Percentiles rank a stretch among this genome's conserved stretches.
Evolutionary conservation across 2,888 invertebrate species (phyloP).

Genomic region (Acronicta alni): DNA sequence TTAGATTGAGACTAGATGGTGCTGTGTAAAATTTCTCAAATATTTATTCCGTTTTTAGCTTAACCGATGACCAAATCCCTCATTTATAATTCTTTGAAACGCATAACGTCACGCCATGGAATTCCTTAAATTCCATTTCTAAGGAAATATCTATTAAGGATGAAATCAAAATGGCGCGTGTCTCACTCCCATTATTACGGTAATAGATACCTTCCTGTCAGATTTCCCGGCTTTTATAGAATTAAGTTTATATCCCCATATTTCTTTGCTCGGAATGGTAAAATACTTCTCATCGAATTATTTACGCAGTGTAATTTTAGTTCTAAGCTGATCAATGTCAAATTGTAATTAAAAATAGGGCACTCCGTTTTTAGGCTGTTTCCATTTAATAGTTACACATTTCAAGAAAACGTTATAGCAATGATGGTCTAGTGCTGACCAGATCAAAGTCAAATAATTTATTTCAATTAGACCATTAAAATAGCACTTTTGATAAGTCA

Average conservation of each 20-base stretch:
- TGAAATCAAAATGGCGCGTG: constrained; percentile 48
- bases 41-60: too few species aligned
- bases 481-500: too few species aligned
- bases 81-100: too few species aligned
- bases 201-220: constrained; percentile 41
- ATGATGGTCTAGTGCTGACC: too few species aligned
- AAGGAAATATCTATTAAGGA: constrained; percentile 24
- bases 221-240: constrained; percentile 27
- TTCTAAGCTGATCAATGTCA: constrained; percentile 19
- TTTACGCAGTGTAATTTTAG: constrained; percentile 36
- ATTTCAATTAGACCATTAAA: too few species aligned
- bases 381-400: constrained; percentile 2
- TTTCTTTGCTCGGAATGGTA: constrained; percentile 33
- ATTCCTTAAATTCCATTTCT: not conserved
- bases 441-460: too few species aligned
- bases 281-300: constrained; percentile 42
- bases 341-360: constrained; percentile 8
- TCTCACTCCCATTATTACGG: constrained; percentile 33
- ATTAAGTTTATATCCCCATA: constrained; percentile 49
- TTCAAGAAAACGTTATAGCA: not conserved
- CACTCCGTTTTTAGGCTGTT: constrained; percentile 8
- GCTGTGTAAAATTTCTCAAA: too few species aligned
- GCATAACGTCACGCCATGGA: too few species aligned
- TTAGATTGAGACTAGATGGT: too few species aligned
- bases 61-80: too few species aligned